phyloP scores from a whole-genome alignment of 2,888 invertebrate species.

The Eretmocerus hayati region DNA sequence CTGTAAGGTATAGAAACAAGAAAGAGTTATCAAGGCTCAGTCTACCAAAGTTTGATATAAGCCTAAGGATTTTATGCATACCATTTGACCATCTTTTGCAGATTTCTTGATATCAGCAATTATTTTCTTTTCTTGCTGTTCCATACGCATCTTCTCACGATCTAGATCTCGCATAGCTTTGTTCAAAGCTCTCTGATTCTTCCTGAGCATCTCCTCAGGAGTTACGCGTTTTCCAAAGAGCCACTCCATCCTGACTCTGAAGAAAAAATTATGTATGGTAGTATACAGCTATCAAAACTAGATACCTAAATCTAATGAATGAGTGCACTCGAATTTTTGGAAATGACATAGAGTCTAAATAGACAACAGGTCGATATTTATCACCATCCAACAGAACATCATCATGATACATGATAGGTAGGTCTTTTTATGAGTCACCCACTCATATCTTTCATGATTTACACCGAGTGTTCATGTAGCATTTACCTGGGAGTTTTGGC shows the following conservation, averaged over 20 bases:
- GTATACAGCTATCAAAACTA: background rate
- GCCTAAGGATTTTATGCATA: too few relatives aligned
- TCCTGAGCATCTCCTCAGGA: slow-evolving; percentile 95
- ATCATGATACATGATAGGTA: too few relatives aligned
- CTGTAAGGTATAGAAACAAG: too few relatives aligned
- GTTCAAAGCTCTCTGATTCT: slow-evolving; percentile 95
- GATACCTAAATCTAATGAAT: too few relatives aligned
- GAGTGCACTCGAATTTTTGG: too few relatives aligned
- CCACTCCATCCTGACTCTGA: slow-evolving; percentile 68
- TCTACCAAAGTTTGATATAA: background rate
- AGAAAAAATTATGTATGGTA: slow-evolving; percentile 6
- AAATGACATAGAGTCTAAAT: too few relatives aligned
- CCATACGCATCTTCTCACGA: slow-evolving; percentile 89
- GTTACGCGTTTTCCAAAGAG: slow-evolving; percentile 93
- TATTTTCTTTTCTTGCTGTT: slow-evolving; percentile 97
- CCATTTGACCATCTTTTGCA: slow-evolving; percentile 99
- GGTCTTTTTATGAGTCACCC: slow-evolving; percentile 12
- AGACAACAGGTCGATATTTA: too few relatives aligned
- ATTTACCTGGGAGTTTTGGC: too few relatives aligned
- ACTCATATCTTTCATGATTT: background rate
- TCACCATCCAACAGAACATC: too few relatives aligned
- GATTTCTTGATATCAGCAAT: slow-evolving; percentile 97
- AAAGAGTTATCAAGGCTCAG: background rate
- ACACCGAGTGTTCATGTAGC: too few relatives aligned
- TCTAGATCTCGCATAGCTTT: slow-evolving; percentile 98